Evolutionary conservation across 2,113 vertebrate genomes (phyloP), one percentile per base, ranked within the genome.

Genomic region (Nothobranchius furzeri): DNA sequence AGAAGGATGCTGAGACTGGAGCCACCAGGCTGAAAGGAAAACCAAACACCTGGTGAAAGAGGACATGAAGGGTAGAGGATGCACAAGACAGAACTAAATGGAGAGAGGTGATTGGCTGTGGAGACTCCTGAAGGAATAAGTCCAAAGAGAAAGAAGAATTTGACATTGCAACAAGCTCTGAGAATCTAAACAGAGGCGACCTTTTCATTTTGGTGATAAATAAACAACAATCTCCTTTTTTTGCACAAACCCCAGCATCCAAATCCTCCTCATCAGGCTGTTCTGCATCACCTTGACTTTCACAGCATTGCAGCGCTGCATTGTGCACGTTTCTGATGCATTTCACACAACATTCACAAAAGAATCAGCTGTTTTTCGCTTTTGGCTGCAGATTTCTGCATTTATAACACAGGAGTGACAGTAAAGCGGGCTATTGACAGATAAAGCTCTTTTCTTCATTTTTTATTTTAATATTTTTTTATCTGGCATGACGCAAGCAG

Each of bases 401-500:
- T 79, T 79, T 73, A 47, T 70, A 60, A 82, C 63, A 86, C 62
- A 72, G 81, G 73, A 81, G 75, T 67, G 71, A 46, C 70, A 63
- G 83, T 68, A 72, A 78, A 76, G 78, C 74, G 43, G 82, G 82
- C 84, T 68, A 72, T 79, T 74, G 85, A 82, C 68, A 72, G 74
- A 70, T 76, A 88, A 88, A 69, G 82, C 79, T 87, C 85, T 85
- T 86, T 84, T 89, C 17, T 17, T 89, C 20, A 71, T 30, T 30
- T 30, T 3, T 30, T 30, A 3, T 30, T 30, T 30, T 30, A 30
- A 30, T 30, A 30, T 30, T 30, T 30, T 30, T 30, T 30, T 82
- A 24, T 84, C 75, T 84, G 87, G 86, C 85, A 70, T 89, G 90
- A 90, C 89, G 90, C 89, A 85, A 85, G 81, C 86, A 83, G 88